Evolutionary conservation across 2,888 invertebrate genomes (phyloP).

Genomic region (Ceramica pisi): DNA sequence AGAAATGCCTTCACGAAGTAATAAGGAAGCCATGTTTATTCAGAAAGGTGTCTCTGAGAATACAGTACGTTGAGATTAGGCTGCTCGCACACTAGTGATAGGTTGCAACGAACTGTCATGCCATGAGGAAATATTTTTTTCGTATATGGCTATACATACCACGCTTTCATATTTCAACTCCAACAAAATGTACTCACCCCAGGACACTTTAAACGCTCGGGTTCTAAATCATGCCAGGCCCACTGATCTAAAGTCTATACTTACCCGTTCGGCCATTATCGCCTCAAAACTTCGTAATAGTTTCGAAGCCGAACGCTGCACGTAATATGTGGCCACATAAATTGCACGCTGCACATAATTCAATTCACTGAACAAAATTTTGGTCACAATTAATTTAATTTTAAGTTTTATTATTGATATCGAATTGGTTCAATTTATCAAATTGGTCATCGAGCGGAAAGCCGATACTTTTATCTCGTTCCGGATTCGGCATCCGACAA

Average conservation of each 20-base stretch:
- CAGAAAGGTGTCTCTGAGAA: constrained; percentile 5
- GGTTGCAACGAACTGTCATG: constrained; percentile 3
- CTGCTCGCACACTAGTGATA: neutral
- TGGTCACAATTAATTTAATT: constrained; percentile 57
- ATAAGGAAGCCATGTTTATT: constrained; percentile 18
- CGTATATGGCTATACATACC: neutral
- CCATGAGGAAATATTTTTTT: neutral
- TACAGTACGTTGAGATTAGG: constrained; percentile 26
- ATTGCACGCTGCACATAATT: constrained; percentile 59
- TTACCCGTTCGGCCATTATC: constrained; percentile 59
- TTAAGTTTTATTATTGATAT: constrained; percentile 53
- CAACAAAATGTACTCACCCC: constrained; percentile 35
- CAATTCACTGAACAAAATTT: constrained; percentile 59
- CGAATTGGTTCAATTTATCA: constrained; percentile 59
- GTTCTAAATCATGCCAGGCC: constrained; percentile 49
- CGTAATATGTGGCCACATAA: constrained; percentile 64
- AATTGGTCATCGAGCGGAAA: constrained; percentile 34
- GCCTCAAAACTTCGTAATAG: constrained; percentile 62
- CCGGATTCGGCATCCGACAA: constrained; percentile 38
- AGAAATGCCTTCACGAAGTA: constrained; percentile 24
- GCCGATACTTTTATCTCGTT: constrained; percentile 51
- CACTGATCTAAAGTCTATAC: constrained; percentile 65
- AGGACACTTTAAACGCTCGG: constrained; percentile 32
- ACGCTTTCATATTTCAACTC: constrained; percentile 14
- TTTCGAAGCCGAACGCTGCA: constrained; percentile 58